Conservation (phyloP, 2,797 vertebrate genomes). For the Oreortyx pictus region DNA sequence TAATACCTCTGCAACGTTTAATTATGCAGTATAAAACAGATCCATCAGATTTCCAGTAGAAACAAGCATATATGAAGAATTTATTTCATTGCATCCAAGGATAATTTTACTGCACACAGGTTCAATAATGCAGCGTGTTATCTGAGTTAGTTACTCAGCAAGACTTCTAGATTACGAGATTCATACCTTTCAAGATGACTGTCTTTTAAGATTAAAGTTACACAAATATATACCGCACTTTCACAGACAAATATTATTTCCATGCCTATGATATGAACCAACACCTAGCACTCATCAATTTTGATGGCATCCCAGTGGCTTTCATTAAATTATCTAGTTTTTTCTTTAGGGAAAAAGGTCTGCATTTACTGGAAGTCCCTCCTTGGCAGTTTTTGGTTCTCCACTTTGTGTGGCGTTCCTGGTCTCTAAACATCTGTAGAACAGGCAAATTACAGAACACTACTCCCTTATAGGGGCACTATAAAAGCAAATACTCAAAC, state of each 20-base stretch:
- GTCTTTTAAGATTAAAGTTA: not conserved
- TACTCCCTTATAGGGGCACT: not conserved
- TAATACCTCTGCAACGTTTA: conserved; percentile 11
- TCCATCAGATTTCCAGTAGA: not conserved
- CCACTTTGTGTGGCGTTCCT: not conserved
- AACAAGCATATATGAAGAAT: not conserved
- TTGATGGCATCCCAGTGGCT: not conserved
- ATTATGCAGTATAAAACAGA: conserved; percentile 39
- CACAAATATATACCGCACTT: not conserved
- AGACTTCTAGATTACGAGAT: not conserved
- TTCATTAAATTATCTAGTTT: not conserved
- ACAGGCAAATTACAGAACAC: not conserved
- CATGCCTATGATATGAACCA: not conserved
- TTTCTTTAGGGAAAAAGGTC: not conserved
- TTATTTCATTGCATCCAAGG: not conserved
- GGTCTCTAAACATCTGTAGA: not conserved
- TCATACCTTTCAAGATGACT: not conserved
- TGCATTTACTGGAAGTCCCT: not conserved
- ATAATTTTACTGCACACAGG: not conserved
- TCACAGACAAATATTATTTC: not conserved
- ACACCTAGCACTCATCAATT: not conserved
- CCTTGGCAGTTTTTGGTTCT: not conserved
- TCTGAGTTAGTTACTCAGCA: not conserved
- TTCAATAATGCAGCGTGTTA: not conserved
- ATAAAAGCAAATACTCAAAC: not conserved